Base-by-base conservation (phyloP, 2,888 invertebrate genomes). In the Dolichomitus sp. region DNA sequence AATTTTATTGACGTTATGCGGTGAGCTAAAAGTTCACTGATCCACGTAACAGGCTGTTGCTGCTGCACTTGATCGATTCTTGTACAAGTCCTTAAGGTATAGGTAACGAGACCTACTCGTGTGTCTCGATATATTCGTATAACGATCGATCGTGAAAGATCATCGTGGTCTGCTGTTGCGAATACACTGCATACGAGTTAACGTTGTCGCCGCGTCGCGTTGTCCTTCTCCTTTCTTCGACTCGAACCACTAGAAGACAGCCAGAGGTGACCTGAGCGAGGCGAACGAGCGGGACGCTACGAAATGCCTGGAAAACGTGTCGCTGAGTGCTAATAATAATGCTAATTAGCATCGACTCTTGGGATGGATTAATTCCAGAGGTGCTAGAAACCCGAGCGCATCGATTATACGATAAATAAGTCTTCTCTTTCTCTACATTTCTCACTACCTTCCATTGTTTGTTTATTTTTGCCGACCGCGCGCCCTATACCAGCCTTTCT, bases 91-190 rank as follows among this genome's bases (percentile, higher is more conserved):
- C 76, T 73, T 57, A 68, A 66, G 72, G 66, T 70, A 65, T 4
- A 30, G 66, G 81, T 84, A 84, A 84, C 84, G 83, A 85, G 86
- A 84, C 75, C 70, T 61, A 37, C 37, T 68, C 76, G 68, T 72
- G 80, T 80, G 66, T 80, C 63, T 57, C 77, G 63, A 74, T 82
- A 76, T 69, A 76, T 76, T 68, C 68, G 78, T 61, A 72, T 79
- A 80, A 88, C 87, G 87, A 89, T 89, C 88, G 89, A 92, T 92
- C 91, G 91, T 91, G 90, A 92, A 91, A 90, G 90, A 92, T 91
- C 90, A 91, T 87, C 88, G 84, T 4, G 37, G 61, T 84, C 86
- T 50, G 81, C 79, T 69, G 50, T 75, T 79, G 59, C 91, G 90
- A 90, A 91, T 91, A 90, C 90, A 7, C 17, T 50, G 6, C 37